phyloP scores from a whole-genome alignment of 2,797 vertebrate species.

The Oreochromis mossambicus region DNA sequence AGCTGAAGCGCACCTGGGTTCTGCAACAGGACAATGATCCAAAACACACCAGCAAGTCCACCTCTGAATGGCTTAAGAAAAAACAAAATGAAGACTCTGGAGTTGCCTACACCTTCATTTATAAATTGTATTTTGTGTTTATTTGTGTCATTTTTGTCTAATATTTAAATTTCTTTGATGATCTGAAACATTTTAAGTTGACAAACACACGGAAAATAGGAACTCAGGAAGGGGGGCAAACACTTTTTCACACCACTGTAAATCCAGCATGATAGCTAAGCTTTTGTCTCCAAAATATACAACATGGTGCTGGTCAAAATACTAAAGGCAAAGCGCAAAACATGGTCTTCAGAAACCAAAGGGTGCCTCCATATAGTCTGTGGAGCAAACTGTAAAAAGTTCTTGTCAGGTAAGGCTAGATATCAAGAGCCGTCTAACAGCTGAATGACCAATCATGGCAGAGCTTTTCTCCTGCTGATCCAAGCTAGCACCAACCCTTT shows the following conservation, averaged over 20 bases:
- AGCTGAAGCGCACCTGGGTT: background rate
- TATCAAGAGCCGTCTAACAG: background rate
- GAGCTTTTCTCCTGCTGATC: background rate
- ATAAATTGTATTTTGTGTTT: background rate
- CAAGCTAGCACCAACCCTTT: background rate
- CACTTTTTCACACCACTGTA: background rate
- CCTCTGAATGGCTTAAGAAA: background rate
- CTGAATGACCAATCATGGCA: background rate
- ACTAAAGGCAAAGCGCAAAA: background rate
- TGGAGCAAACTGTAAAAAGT: background rate
- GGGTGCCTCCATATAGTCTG: background rate
- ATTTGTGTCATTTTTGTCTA: accelerated
- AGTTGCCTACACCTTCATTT: background rate
- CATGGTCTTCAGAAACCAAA: background rate
- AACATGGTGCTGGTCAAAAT: background rate
- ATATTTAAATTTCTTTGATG: background rate
- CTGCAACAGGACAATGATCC: background rate
- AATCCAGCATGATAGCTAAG: background rate
- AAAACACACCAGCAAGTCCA: background rate
- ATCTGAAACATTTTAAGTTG: background rate
- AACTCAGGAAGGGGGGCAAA: background rate
- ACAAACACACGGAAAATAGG: background rate
- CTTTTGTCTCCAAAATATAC: background rate
- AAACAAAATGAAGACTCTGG: background rate
- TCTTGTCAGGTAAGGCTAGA: accelerated